phyloP scores from a whole-genome alignment of 2,113 vertebrate genomes.

The Regulus satrapa region DNA sequence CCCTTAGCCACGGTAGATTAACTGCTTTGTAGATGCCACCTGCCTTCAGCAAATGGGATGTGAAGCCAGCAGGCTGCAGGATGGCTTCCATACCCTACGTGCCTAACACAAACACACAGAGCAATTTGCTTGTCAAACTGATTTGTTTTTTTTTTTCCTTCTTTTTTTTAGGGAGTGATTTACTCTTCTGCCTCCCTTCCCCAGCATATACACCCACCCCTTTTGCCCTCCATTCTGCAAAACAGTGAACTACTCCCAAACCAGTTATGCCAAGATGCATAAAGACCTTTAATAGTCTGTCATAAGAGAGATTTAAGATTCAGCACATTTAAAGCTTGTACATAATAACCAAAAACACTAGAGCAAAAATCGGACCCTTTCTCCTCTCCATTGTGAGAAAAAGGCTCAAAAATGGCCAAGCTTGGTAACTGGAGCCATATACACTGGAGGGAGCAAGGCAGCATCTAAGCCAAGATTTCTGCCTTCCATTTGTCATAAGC shows the following conservation, averaged over 20 bases:
- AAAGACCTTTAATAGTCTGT: not conserved
- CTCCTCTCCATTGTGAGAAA: not conserved
- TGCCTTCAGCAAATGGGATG: not conserved
- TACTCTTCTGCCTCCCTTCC: not conserved
- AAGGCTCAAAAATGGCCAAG: not conserved
- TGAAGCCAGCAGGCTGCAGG: not conserved
- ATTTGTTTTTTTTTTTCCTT: no score
- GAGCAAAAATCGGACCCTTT: not conserved
- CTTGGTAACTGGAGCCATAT: rapidly evolving
- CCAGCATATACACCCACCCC: rapidly evolving
- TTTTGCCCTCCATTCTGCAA: not conserved
- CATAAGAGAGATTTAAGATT: not conserved
- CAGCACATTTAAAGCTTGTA: not conserved
- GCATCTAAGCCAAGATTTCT: not conserved
- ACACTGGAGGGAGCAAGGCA: not conserved
- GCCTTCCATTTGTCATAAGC: not conserved
- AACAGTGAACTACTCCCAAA: not conserved
- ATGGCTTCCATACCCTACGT: rapidly evolving
- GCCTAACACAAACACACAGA: not conserved
- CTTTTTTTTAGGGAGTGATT: rapidly evolving
- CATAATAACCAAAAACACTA: not conserved
- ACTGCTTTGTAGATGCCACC: not conserved
- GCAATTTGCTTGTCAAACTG: not conserved
- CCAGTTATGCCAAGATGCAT: not conserved
- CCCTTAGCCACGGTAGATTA: not conserved